phyloP scores from a whole-genome alignment of 2,797 vertebrate species.

The Enteromius afrohamiltoni region DNA sequence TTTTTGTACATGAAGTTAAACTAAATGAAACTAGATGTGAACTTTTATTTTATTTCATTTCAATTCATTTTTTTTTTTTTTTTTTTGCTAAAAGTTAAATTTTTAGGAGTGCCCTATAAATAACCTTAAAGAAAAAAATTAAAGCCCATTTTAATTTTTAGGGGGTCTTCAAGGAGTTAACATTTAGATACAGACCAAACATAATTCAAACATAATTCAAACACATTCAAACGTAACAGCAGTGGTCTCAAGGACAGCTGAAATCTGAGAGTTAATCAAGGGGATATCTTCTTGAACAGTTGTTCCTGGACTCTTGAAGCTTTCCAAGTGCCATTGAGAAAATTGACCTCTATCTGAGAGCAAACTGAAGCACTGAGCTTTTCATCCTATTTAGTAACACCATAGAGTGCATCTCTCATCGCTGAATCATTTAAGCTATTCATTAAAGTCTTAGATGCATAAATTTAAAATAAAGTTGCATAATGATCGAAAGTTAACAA shows the following conservation, averaged over 20 bases:
- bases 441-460: not conserved
- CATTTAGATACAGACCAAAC: not conserved
- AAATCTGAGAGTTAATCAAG: not conserved
- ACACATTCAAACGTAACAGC: not conserved
- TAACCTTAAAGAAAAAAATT: not conserved
- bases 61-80: not conserved
- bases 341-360: not conserved
- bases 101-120: not conserved
- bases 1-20: not conserved
- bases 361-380: not conserved
- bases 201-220: not conserved
- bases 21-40: not conserved
- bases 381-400: not conserved
- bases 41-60: not conserved
- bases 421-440: not conserved
- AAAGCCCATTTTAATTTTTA: not conserved
- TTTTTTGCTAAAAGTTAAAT: not conserved
- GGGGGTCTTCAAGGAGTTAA: not conserved
- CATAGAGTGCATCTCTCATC: not conserved
- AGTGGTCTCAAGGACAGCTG: not conserved
- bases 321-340: not conserved
- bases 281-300: not conserved
- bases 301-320: not conserved
- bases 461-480: not conserved
- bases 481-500: not conserved